Conservation (phyloP, 2,888 invertebrate species). For the Synergus laeviventris region DNA sequence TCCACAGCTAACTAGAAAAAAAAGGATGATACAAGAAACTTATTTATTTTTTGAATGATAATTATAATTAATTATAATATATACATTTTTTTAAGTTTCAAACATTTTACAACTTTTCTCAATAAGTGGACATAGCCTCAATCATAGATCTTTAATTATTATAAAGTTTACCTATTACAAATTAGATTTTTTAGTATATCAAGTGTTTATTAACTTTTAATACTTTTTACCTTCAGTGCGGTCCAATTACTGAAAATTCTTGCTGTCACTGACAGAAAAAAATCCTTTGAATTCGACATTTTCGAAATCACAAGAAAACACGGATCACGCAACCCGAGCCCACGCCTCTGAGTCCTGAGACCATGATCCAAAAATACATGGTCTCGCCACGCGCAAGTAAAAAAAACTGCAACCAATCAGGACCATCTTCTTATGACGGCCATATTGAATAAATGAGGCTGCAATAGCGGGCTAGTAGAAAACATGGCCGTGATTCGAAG, state of each 20-base stretch:
- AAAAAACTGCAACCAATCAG: too few species aligned
- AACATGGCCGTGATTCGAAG: too few species aligned
- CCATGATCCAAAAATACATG: too few species aligned
- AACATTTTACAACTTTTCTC: neutral
- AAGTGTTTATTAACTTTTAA: conserved; percentile 19
- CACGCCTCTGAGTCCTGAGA: too few species aligned
- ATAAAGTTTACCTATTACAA: neutral
- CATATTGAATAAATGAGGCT: too few species aligned
- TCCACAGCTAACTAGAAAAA: conserved; percentile 66
- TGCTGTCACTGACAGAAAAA: conserved; percentile 43
- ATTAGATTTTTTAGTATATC: neutral
- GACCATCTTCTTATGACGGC: too few species aligned
- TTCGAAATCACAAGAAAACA: neutral
- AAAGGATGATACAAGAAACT: neutral
- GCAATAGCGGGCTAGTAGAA: too few species aligned
- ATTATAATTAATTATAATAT: neutral
- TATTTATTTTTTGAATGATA: neutral
- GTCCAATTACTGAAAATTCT: conserved; percentile 73
- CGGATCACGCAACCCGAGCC: too few species aligned
- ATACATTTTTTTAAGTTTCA: neutral
- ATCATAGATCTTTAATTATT: neutral
- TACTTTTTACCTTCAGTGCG: conserved; percentile 63
- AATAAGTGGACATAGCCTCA: neutral
- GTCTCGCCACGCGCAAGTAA: too few species aligned
- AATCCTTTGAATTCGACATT: conserved; percentile 26